phyloP scores from a whole-genome alignment of 2,797 vertebrate species.

The Sphenodon punctatus region DNA sequence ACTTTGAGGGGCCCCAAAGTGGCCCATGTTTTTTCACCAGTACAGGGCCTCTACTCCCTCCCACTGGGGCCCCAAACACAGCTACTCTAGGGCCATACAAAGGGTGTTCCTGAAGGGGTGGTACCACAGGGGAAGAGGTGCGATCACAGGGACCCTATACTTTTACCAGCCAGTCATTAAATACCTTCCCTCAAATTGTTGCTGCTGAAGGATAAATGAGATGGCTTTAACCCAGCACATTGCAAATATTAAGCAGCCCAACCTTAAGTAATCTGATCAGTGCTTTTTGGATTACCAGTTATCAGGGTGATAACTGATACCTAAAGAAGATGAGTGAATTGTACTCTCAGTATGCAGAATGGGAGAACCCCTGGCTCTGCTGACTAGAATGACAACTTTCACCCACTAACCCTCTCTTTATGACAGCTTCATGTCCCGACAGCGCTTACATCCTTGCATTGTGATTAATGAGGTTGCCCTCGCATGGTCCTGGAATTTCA shows the following conservation, averaged over 20 bases:
- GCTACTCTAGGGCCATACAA: too few species aligned
- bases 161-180: neutral
- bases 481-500: slow-evolving; percentile 34
- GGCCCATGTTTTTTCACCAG: too few species aligned
- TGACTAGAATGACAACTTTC: neutral
- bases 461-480: slow-evolving; percentile 56
- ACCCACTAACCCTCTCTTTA: slow-evolving; percentile 9
- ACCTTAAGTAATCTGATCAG: neutral
- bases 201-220: neutral
- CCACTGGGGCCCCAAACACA: too few species aligned
- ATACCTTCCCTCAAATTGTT: neutral
- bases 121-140: too few species aligned
- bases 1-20: too few species aligned
- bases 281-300: neutral
- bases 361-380: neutral
- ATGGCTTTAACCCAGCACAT: neutral
- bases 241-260: neutral
- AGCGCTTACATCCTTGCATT: slow-evolving; percentile 3
- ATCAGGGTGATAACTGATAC: neutral
- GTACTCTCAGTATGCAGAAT: neutral
- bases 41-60: too few species aligned
- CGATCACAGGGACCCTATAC: too few species aligned
- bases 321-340: neutral
- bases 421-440: slow-evolving; percentile 16
- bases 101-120: too few species aligned